These are phyloP conservation scores for Holocentrus rufus DNA, from an alignment of 2,797 vertebrate species.

Conservation along the genomic window DNA sequence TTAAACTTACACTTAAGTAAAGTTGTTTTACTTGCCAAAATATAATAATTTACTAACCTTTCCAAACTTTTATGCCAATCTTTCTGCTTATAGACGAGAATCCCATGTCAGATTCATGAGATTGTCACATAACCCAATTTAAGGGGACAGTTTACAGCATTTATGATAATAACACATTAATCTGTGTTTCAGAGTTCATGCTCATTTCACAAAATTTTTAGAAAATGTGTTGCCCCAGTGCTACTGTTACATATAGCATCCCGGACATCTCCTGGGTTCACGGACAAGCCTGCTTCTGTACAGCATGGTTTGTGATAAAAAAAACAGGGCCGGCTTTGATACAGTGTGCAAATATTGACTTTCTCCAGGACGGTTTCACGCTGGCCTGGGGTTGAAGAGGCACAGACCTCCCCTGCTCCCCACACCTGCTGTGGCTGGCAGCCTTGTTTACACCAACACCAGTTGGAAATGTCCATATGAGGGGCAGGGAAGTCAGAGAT, in stretches of 20 bases:
- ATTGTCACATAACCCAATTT: too few relatives aligned
- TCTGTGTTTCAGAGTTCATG: not conserved
- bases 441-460: slow-evolving; percentile 67
- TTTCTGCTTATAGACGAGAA: too few relatives aligned
- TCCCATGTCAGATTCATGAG: too few relatives aligned
- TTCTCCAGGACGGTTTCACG: slow-evolving; percentile 61
- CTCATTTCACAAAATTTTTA: slow-evolving; percentile 5
- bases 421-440: slow-evolving; percentile 75
- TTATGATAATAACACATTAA: too few relatives aligned
- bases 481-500: slow-evolving; percentile 35
- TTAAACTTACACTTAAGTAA: too few relatives aligned
- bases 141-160: too few relatives aligned
- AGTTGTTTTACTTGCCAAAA: too few relatives aligned
- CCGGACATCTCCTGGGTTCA: slow-evolving; percentile 28
- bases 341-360: slow-evolving; percentile 77
- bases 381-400: slow-evolving; percentile 48
- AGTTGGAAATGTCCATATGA: slow-evolving; percentile 62
- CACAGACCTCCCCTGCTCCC: slow-evolving; percentile 66
- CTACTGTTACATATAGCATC: slow-evolving; percentile 26
- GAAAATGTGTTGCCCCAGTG: slow-evolving; percentile 19
- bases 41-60: too few relatives aligned
- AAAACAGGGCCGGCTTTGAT: slow-evolving; percentile 77
- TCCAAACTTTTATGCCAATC: too few relatives aligned
- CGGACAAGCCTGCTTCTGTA: slow-evolving; percentile 56
- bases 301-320: slow-evolving; percentile 55